Conservation (phyloP, 2,797 vertebrate genomes). For the Rhinichthys osculus region DNA sequence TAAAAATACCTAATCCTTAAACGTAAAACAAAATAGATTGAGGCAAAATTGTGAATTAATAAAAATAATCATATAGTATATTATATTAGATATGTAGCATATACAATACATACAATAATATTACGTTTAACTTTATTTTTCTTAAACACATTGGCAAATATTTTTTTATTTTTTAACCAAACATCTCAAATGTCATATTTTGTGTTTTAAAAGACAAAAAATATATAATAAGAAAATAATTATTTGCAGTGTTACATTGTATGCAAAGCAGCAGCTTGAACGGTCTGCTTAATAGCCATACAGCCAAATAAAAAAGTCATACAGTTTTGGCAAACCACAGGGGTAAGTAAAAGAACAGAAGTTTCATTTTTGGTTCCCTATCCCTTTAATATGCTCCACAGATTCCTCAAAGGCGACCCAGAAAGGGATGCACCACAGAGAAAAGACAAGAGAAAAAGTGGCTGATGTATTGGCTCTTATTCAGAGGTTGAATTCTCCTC, state of each 20-base stretch:
- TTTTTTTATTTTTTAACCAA: background rate
- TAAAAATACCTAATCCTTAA: background rate
- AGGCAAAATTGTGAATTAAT: background rate
- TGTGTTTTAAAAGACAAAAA: background rate
- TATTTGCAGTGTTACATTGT: background rate
- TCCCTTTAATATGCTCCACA: constrained; percentile 52
- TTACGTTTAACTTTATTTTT: no score
- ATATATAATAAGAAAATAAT: background rate
- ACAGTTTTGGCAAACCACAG: background rate
- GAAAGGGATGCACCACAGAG: constrained; percentile 7
- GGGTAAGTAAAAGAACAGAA: background rate
- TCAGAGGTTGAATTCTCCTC: constrained; percentile 43
- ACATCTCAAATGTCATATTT: background rate
- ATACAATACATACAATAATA: background rate
- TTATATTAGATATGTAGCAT: background rate
- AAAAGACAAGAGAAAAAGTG: constrained; percentile 39
- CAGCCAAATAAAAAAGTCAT: background rate
- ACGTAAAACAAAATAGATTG: background rate
- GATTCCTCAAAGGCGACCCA: constrained; percentile 48
- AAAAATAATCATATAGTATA: background rate
- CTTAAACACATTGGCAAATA: background rate
- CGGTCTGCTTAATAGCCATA: background rate
- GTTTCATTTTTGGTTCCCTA: constrained; percentile 44
- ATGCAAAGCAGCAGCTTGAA: background rate
- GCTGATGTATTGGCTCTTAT: constrained; percentile 50